These are phyloP conservation scores for Drosophila rhopaloa DNA, from an alignment of 1,140 invertebrate species.

Conservation along the genomic window DNA sequence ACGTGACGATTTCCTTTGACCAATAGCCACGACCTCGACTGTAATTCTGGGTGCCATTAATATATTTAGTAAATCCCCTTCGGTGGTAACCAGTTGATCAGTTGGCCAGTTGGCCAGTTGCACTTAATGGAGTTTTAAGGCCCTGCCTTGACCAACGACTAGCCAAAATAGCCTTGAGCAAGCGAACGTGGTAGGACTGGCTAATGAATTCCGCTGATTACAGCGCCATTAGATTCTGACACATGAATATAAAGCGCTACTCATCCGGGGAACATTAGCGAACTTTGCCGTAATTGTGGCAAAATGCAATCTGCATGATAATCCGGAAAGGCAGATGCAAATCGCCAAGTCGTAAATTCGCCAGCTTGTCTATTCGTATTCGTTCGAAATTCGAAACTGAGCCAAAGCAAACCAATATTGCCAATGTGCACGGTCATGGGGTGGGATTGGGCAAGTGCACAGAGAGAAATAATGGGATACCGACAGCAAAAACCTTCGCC, in stretches of 20 bases:
- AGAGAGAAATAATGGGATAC: background rate
- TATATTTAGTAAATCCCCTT: slow-evolving; percentile 3
- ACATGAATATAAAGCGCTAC: slow-evolving; percentile 56
- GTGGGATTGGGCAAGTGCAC: slow-evolving; percentile 38
- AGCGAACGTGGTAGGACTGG: slow-evolving; percentile 35
- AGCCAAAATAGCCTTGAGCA: slow-evolving; percentile 10
- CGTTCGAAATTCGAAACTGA: slow-evolving; percentile 37
- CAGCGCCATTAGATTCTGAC: slow-evolving; percentile 37
- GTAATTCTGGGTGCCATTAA: slow-evolving; percentile 25
- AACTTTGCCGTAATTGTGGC: slow-evolving; percentile 37
- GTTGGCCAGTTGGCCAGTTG: background rate
- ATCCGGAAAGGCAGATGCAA: slow-evolving; percentile 63
- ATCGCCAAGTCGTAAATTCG: slow-evolving; percentile 43
- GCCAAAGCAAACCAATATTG: slow-evolving; percentile 48
- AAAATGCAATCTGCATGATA: slow-evolving; percentile 65
- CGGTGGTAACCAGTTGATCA: background rate
- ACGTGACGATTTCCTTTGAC: slow-evolving; percentile 51
- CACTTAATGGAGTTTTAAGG: slow-evolving; percentile 32
- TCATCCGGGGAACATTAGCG: slow-evolving; percentile 50
- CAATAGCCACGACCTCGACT: slow-evolving; percentile 30
- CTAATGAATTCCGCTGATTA: slow-evolving; percentile 34
- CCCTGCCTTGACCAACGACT: slow-evolving; percentile 27
- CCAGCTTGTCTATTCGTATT: slow-evolving; percentile 13
- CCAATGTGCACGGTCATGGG: slow-evolving; percentile 52
- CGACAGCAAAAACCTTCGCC: background rate